Evolutionary conservation across 2,113 vertebrate species (phyloP).

Genomic region (Dasyprocta punctata): DNA sequence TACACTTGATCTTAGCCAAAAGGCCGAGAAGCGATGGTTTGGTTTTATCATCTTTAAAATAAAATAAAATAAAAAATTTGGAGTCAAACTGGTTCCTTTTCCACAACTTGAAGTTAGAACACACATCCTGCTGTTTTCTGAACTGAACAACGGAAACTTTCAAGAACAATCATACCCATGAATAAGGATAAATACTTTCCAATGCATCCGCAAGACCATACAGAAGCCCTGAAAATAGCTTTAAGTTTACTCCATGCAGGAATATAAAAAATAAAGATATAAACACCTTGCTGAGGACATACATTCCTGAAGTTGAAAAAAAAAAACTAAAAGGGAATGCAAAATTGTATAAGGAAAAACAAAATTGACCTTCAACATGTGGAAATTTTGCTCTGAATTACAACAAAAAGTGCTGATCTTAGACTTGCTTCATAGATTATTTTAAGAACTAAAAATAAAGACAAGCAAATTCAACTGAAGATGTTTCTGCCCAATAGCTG

Average conservation of each 20-base stretch:
- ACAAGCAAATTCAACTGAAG: neutral
- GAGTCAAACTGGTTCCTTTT: neutral
- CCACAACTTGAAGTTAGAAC: neutral
- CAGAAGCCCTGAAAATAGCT: neutral
- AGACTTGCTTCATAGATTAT: neutral
- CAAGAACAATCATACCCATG: neutral
- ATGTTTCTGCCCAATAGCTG: neutral
- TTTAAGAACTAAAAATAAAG: conserved; percentile 37
- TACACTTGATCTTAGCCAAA: too few species aligned
- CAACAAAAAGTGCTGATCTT: neutral
- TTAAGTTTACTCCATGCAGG: neutral
- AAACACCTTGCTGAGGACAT: neutral
- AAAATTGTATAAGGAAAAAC: neutral
- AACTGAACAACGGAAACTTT: neutral
- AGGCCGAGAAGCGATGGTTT: too few species aligned
- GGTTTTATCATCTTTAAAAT: too few species aligned
- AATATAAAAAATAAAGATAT: neutral
- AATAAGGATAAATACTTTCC: neutral
- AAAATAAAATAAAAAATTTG: too few species aligned
- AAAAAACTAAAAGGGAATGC: neutral
- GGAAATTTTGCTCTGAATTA: neutral
- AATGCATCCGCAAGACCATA: neutral
- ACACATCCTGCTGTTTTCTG: neutral
- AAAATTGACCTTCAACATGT: neutral
- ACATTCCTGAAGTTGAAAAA: neutral